Evolutionary conservation across 2,113 vertebrate genomes (phyloP), one percentile per base, ranked within the genome.

Genomic region (Trinectes maculatus): DNA sequence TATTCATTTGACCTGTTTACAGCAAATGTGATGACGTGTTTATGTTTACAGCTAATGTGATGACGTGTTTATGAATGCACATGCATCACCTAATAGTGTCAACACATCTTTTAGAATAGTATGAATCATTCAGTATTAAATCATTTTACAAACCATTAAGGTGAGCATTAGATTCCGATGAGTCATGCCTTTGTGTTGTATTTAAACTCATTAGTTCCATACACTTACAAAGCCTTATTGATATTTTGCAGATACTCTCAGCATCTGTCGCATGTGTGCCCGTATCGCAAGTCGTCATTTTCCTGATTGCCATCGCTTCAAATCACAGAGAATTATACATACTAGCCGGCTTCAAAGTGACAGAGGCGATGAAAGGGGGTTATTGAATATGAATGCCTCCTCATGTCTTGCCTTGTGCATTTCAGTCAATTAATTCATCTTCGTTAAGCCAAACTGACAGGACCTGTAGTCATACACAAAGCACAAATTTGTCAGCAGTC

Each of bases 271-370:
- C n/a, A n/a, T 68, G 62, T 36, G 42, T 48, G 72, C 63, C 69
- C 39, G 37, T 77, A 64, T 73, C 72, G 66, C 6, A n/a, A 74
- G 69, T 76, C 82, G 73, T 77, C 49, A 62, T 82, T 80, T 69
- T 56, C 52, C 46, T 74, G 34, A 88, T 77, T 88, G 82, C 75
- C 80, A 71, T 68, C 66, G 5, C 66, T 81, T 83, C 54, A 78
- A 85, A 85, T 89, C 84, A 89, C 77, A 83, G 64, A 71, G 86
- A 87, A 90, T 91, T 84, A 89, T 80, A 88, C 80, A 90, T 89
- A 76, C 60, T 70, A 74, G 64, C 49, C 56, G 39, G 77, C 88
- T 83, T 89, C 87, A 89, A 85, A 89, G 88, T 79, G 69, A 82
- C 74, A 57, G 68, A 44, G 40, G 43, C 52, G 73, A 87, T 89